These are phyloP conservation scores for Thereva unica DNA, from an alignment of 2,888 invertebrate species.

Conservation along the genomic window DNA sequence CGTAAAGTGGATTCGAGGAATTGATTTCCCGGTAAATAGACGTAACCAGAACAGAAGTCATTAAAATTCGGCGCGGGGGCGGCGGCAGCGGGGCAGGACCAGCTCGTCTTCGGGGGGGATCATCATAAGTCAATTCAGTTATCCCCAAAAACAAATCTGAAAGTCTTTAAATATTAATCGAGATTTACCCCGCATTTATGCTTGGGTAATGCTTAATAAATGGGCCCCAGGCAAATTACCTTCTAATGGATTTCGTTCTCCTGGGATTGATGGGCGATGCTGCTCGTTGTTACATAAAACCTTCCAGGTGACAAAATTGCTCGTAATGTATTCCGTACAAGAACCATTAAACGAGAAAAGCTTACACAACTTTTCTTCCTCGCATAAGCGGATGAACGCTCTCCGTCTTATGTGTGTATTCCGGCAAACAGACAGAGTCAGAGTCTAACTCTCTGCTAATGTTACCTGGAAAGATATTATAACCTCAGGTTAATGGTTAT, in stretches of 20 bases:
- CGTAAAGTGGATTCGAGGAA: conserved; percentile 36
- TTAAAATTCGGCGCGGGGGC: conserved; percentile 12
- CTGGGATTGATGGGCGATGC: neutral
- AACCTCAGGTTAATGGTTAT: too few relatives aligned
- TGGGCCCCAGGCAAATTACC: neutral
- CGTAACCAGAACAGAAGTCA: conserved; percentile 14
- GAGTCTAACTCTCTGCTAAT: too few relatives aligned
- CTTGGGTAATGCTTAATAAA: conserved; percentile 28
- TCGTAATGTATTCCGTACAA: neutral
- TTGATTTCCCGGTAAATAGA: conserved; percentile 27
- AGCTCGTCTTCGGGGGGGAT: conserved; percentile 27
- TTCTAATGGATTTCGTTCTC: neutral
- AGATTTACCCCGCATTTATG: conserved; percentile 12
- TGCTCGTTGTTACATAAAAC: neutral
- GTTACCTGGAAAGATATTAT: too few relatives aligned
- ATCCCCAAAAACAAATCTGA: conserved; percentile 35
- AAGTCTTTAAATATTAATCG: conserved; percentile 35
- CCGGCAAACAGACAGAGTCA: too few relatives aligned
- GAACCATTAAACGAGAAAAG: neutral
- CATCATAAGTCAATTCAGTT: conserved; percentile 42
- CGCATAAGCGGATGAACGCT: neutral
- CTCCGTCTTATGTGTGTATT: too few relatives aligned
- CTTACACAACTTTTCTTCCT: neutral
- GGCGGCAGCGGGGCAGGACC: neutral
- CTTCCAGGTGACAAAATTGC: conserved; percentile 12